Evolutionary conservation across 2,113 vertebrate species (phyloP).

Genomic region (Hippopotamus amphibius): DNA sequence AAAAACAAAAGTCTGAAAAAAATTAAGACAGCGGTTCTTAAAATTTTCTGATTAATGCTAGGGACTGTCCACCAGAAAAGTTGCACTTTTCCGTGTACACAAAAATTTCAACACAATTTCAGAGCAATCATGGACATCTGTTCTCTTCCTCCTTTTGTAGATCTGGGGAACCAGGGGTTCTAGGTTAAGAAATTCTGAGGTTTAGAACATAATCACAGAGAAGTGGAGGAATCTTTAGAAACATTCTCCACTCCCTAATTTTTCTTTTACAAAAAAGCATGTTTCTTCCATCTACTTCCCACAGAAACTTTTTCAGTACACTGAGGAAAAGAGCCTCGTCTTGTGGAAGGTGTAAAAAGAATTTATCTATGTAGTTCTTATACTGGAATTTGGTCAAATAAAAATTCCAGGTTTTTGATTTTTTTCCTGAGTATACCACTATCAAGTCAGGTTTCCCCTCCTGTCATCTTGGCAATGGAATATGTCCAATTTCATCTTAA

Average conservation of each 20-base stretch:
- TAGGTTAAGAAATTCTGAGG: background rate
- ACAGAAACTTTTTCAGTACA: conserved; percentile 28
- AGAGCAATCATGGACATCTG: background rate
- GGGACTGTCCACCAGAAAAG: background rate
- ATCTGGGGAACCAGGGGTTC: background rate
- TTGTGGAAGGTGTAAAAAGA: conserved; percentile 70
- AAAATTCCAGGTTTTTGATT: background rate
- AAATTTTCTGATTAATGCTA: conserved; percentile 4
- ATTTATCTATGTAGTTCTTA: background rate
- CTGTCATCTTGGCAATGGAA: background rate
- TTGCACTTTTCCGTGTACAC: background rate
- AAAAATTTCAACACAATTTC: conserved; percentile 13
- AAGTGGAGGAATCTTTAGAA: background rate
- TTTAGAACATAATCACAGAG: conserved; percentile 14
- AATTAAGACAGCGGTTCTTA: background rate
- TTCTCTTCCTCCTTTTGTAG: background rate
- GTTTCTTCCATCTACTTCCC: background rate
- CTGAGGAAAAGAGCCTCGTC: conserved; percentile 77
- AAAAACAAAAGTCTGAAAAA: conserved; percentile 43
- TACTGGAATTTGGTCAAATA: background rate
- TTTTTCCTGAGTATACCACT: background rate
- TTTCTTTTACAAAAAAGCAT: conserved; percentile 51
- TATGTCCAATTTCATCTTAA: background rate
- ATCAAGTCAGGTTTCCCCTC: background rate
- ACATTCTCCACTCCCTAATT: background rate